Base-by-base conservation (phyloP, 2,888 invertebrate species). In the Platycheirus albimanus region DNA sequence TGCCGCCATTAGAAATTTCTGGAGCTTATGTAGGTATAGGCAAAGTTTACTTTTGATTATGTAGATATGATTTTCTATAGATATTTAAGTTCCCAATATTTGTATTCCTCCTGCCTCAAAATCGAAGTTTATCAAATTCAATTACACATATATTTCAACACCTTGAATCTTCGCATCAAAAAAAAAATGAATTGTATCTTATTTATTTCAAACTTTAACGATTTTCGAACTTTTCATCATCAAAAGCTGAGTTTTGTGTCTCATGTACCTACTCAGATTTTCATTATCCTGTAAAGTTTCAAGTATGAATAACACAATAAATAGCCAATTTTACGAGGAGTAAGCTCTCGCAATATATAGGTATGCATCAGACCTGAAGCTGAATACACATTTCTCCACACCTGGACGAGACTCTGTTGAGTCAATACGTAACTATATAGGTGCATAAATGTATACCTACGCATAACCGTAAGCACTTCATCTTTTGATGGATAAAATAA, bases 241-340 rank as follows among this genome's bases (percentile, higher is more conserved):
- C 43, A 13, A 54, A 56, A 71, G 33, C 36, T 20, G 47, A 33
- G 58, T 43, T 15, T 47, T 33, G 33, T 70, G 20, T 24, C 51
- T 17, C 28, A 13, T 51, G 43, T 71, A 33, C 20, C 24, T 24
- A 56, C 47, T 17, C 64, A 17, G 15, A 58, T 66, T 58, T 78
- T 78, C 64, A 72, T 66, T 72, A 58, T 58, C 56, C 66, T 66
- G 49, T 45, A 72, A 71, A 78, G 58, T 78, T 78, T 71, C 51
- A 61, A 58, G 71, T 72, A 51, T 78, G 78, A 52, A 66, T 72
- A 72, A 61, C 66, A 72, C 38, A 72, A 66, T 61, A 72, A 78
- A 72, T 66, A 72, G 78, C 78, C 78, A 66, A 72, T 78, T 72
- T 72, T 10, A 15, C 7, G 45, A 43, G 24, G n/a, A 51, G 38